Percentiles rank a stretch among this genome's conserved stretches.
Conservation (phyloP, 2,797 vertebrate genomes). For the Eulemur albifrons region DNA sequence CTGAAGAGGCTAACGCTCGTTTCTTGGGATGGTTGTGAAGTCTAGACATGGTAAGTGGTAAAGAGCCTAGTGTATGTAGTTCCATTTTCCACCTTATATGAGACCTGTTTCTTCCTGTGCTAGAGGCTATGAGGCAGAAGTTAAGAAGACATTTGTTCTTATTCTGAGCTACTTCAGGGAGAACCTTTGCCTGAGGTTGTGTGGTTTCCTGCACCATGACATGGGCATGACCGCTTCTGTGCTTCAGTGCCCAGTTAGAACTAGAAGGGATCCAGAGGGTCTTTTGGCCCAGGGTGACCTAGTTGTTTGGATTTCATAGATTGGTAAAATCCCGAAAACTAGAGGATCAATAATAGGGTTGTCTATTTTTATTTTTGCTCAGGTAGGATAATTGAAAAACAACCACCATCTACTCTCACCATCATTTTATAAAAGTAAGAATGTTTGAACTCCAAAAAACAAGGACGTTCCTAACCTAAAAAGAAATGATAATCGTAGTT, state of each 20-base stretch:
- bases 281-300: background rate
- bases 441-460: background rate
- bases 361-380: background rate
- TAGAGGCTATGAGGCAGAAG: background rate
- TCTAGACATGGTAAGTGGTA: background rate
- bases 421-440: background rate
- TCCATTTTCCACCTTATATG: background rate
- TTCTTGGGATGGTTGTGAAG: background rate
- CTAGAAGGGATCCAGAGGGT: background rate
- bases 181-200: too few relatives aligned
- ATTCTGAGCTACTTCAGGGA: too few relatives aligned
- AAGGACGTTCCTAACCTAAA: background rate
- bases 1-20: background rate
- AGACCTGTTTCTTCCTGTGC: background rate
- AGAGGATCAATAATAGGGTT: background rate
- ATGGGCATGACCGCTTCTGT: background rate
- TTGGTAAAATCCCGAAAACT: background rate
- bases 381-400: background rate
- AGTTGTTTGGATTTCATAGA: background rate
- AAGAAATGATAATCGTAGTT: background rate
- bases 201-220: background rate
- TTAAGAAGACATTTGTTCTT: background rate
- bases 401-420: background rate
- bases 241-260: background rate
- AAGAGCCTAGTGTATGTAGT: background rate